Percentiles rank a stretch among this genome's conserved stretches.
Conservation (phyloP, 2,888 invertebrate species). For the Odontothrips loti region DNA sequence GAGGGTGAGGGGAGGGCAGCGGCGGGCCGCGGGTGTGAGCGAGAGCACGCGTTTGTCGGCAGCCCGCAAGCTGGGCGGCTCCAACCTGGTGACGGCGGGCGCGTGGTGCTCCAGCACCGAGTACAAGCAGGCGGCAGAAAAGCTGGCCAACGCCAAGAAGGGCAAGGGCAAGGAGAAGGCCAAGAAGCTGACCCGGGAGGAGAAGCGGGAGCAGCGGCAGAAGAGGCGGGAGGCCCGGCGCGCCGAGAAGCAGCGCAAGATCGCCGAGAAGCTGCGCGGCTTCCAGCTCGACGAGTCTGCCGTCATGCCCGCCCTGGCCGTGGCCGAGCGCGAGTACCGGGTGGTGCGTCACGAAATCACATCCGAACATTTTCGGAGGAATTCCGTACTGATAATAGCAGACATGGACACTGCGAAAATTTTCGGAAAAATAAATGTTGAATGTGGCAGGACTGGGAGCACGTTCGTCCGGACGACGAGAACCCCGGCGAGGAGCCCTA, state of each 20-base stretch:
- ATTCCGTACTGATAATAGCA: no score
- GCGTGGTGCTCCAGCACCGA: slow-evolving; percentile 58
- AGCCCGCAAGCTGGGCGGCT: slow-evolving; percentile 54
- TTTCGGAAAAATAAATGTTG: no score
- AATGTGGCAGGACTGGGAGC: slow-evolving; percentile 49
- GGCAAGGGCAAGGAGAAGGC: slow-evolving; percentile 46
- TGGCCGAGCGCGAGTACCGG: slow-evolving; percentile 39
- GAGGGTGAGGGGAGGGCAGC: no score
- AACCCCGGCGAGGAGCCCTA: slow-evolving; percentile 61
- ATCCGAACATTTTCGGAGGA: no score
- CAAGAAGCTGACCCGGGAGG: slow-evolving; percentile 44
- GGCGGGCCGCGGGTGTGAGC: neutral
- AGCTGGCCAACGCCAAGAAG: slow-evolving; percentile 41
- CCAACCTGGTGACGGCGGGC: slow-evolving; percentile 58
- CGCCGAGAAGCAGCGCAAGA: slow-evolving; percentile 42
- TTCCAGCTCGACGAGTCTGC: slow-evolving; percentile 40
- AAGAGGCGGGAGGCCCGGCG: slow-evolving; percentile 40
- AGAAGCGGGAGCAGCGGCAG: slow-evolving; percentile 39
- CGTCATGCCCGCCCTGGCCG: slow-evolving; percentile 37
- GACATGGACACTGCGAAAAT: no score
- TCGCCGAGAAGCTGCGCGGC: slow-evolving; percentile 36
- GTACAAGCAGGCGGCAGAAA: slow-evolving; percentile 45
- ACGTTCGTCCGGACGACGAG: slow-evolving; percentile 51
- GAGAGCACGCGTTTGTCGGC: neutral
- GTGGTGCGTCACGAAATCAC: slow-evolving; percentile 20